Evolutionary conservation across 1,140 invertebrate genomes (phyloP), one percentile per base, ranked within the genome.

Genomic region (Drosophila orena): DNA sequence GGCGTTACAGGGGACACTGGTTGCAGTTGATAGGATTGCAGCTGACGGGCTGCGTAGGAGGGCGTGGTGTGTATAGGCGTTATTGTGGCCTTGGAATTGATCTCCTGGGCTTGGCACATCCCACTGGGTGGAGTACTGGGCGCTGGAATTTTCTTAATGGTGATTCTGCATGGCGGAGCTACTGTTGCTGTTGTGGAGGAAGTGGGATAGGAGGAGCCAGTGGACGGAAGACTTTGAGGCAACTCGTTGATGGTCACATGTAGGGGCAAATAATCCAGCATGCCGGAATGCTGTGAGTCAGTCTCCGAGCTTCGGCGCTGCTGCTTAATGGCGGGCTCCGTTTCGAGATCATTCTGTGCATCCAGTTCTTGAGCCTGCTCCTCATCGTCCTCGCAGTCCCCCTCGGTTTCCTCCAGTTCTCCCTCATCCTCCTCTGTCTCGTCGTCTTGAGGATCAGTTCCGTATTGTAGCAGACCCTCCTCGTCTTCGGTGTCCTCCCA

Each of bases 401-500:
- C 57, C 4, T 64, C 56, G 7, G 38, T 50, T n/a, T 76, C 71
- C 2, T 47, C 61, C 3, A n/a, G 57, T 2, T 60, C 60, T 0
- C 34, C 70, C 0, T 69, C 79, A 14, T 50, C 79, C 3, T 69
- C 52, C 0, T 77, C 79, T 0, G 24, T 54, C 1, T 81, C 79
- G 1, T 68, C 64, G 1, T 60, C 54, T 30, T 66, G 46, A 5
- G 37, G 40, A 30, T 69, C 50, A 4, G 74, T 14, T 2, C 40
- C 54, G 42, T 79, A 88, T 1, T 64, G 58, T 50, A 81, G 20
- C 22, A 65, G 27, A 14, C 54, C 64, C n/a, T 89, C 79, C 4
- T 84, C 73, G 15, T 80, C 77, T 30, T 90, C 84, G n/a, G 73
- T 80, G 8, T 78, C 84, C 44, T 90, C 85, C 84, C 84, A 89